A percentile compares a stretch with the other conserved stretches of the same genome.
Evolutionary conservation across 2,797 vertebrate species (phyloP).

Genomic region (Gallinago solitaria): DNA sequence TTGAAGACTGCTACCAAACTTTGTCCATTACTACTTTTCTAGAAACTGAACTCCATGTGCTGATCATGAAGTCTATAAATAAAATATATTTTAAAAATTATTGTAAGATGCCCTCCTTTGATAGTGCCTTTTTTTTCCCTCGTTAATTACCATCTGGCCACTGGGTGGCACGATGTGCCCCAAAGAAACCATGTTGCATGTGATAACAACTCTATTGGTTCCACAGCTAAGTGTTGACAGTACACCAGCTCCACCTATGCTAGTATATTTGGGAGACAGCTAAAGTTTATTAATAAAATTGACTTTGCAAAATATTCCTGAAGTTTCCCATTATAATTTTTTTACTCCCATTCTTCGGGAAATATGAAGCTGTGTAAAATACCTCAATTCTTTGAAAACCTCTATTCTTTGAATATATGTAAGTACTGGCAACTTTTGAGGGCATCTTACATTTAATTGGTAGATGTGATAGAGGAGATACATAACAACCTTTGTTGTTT

Average conservation of each 20-base stretch:
- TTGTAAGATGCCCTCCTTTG: background rate
- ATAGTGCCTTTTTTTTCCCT: fast-evolving
- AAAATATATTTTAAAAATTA: background rate
- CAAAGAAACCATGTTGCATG: background rate
- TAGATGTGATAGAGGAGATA: background rate
- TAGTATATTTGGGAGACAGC: background rate
- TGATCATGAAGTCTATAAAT: background rate
- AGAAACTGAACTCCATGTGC: background rate
- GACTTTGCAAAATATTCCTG: background rate
- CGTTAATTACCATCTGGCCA: conserved; percentile 5
- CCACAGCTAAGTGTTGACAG: background rate
- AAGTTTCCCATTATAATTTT: background rate
- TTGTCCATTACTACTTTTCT: background rate
- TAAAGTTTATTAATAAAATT: background rate
- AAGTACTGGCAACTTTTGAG: background rate
- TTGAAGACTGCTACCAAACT: background rate
- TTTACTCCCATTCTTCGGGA: background rate
- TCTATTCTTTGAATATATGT: background rate
- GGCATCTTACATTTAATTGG: background rate
- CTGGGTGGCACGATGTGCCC: conserved; percentile 48
- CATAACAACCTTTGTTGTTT: background rate
- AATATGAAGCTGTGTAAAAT: background rate
- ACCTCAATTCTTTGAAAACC: background rate
- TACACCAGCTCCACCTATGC: fast-evolving
- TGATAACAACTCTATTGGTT: background rate